These are phyloP conservation scores for Psittacula cyanocephala DNA, from an alignment of 2,113 vertebrate genomes.

Conservation along the genomic window DNA sequence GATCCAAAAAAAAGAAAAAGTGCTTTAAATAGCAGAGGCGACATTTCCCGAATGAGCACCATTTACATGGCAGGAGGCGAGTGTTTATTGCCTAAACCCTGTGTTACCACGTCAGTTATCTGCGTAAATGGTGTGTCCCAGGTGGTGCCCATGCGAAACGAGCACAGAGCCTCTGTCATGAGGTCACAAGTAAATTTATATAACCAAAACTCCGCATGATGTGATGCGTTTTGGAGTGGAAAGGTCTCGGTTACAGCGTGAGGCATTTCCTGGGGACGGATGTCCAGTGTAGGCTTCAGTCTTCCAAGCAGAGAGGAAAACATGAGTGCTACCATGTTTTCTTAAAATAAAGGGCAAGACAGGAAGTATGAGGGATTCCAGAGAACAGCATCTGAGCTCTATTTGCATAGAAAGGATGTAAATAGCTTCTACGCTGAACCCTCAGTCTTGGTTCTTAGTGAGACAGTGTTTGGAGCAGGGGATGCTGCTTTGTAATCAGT, in stretches of 20 bases:
- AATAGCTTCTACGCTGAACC: not conserved
- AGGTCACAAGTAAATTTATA: not conserved
- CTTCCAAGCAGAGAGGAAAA: not conserved
- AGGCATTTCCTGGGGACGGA: not conserved
- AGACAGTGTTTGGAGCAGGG: not conserved
- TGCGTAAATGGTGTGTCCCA: not conserved
- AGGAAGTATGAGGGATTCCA: not conserved
- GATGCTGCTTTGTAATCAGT: not conserved
- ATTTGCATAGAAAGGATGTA: not conserved
- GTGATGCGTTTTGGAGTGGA: not conserved
- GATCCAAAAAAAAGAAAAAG: not conserved
- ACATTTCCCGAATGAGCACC: conserved; percentile 1
- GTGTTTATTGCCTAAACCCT: not conserved
- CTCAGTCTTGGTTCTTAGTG: not conserved
- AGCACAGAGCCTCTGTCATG: not conserved
- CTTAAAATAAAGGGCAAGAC: not conserved
- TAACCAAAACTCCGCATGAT: not conserved
- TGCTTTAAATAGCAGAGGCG: conserved; percentile 1
- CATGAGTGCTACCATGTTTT: not conserved
- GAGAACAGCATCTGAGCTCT: not conserved
- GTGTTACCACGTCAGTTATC: not conserved
- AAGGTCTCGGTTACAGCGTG: not conserved
- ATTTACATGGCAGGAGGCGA: not conserved
- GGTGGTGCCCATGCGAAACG: not conserved
- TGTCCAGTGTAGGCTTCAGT: not conserved